Percentiles rank a stretch among this genome's conserved stretches.
phyloP scores from a whole-genome alignment of 2,888 invertebrate genomes.

The Andricus quercusramuli region DNA sequence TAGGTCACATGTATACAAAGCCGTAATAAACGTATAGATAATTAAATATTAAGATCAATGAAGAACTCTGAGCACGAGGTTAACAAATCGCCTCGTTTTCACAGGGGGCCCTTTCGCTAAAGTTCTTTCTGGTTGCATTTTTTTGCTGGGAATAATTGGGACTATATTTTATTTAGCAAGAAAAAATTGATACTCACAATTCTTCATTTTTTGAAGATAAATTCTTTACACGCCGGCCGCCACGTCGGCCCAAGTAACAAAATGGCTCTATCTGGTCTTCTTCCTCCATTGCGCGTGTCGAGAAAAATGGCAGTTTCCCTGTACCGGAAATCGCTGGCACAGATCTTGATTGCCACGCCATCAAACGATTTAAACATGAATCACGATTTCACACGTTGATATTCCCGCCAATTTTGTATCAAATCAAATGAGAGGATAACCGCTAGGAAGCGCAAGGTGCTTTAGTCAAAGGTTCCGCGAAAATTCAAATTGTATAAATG shows the following conservation, averaged over 20 bases:
- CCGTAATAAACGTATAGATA: background rate
- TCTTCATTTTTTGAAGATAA: constrained; percentile 61
- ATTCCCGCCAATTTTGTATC: background rate
- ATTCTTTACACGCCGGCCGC: constrained; percentile 67
- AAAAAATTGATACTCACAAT: constrained; percentile 64
- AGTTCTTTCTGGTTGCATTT: background rate
- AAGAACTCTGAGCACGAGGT: background rate
- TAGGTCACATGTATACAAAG: background rate
- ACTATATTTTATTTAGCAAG: background rate
- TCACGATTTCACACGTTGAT: background rate
- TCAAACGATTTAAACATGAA: background rate
- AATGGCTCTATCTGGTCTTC: constrained; percentile 66
- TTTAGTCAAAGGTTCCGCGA: no score
- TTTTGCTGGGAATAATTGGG: background rate
- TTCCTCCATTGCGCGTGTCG: constrained; percentile 73
- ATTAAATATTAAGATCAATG: background rate
- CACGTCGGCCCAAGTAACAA: constrained; percentile 72
- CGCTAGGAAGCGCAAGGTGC: no score
- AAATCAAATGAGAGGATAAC: background rate
- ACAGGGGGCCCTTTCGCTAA: background rate
- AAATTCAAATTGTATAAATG: no score
- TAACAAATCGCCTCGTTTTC: constrained; percentile 17
- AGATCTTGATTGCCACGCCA: background rate
- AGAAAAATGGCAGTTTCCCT: constrained; percentile 66
- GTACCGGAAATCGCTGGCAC: constrained; percentile 62